A percentile compares a stretch with the other conserved stretches of the same genome.
Conservation (phyloP, 2,888 invertebrate species). For the Coecobrya sp. region DNA sequence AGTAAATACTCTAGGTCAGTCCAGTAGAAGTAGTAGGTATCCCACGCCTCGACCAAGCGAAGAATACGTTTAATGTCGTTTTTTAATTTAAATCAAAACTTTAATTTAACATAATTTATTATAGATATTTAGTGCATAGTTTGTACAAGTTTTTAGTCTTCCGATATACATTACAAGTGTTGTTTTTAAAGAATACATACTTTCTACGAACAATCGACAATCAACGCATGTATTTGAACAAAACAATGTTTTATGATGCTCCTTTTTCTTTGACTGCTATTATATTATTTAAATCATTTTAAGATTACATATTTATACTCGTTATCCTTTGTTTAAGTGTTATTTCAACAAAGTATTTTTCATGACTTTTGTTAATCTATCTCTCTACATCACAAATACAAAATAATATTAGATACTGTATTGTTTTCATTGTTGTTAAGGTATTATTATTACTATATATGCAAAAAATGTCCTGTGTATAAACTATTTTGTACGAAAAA, state of each 20-base stretch:
- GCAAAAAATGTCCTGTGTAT: neutral
- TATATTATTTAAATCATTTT: conserved; percentile 23
- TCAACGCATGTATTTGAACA: conserved; percentile 44
- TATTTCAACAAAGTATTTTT: conserved; percentile 40
- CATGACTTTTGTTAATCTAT: conserved; percentile 46
- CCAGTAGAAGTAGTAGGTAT: conserved; percentile 85
- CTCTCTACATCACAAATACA: neutral
- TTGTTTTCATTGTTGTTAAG: neutral
- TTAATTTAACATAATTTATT: conserved; percentile 53
- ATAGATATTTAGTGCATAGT: conserved; percentile 2
- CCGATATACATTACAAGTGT: neutral
- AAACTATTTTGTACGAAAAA: conserved; percentile 68
- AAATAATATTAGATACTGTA: neutral
- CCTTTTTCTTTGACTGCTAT: conserved; percentile 65
- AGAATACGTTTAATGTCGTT: conserved; percentile 92
- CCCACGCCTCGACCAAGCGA: conserved; percentile 94
- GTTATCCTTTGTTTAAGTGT: neutral
- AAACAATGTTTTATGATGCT: conserved; percentile 51
- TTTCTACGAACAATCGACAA: conserved; percentile 39
- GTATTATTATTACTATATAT: conserved; percentile 5
- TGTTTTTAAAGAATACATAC: neutral
- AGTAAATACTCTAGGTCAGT: conserved; percentile 83
- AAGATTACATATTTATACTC: neutral
- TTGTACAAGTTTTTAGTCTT: conserved; percentile 40
- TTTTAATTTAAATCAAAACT: neutral